Conservation (phyloP, 1,140 invertebrate species). For the Paraescarpia echinospica region DNA sequence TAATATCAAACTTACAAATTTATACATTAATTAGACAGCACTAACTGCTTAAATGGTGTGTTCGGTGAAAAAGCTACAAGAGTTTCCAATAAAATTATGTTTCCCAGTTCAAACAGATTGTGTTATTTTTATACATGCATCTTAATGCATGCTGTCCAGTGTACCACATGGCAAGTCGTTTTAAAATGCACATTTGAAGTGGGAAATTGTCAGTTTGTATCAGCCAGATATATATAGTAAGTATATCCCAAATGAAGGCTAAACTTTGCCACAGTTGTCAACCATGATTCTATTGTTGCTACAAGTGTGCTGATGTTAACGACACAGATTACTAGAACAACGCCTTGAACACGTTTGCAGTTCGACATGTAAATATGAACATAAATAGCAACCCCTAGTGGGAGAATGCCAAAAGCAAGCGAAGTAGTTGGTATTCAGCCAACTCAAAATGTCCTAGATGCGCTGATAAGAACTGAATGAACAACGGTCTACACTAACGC, state of each 20-base stretch:
- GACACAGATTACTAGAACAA: not conserved
- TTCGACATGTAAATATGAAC: not conserved
- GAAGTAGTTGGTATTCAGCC: not conserved
- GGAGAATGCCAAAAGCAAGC: not conserved
- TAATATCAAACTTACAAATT: not conserved
- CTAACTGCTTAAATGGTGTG: not conserved
- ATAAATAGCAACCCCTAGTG: not conserved
- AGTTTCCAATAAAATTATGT: not conserved
- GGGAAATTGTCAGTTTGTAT: not conserved
- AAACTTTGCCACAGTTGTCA: not conserved
- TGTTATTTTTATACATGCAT: not conserved
- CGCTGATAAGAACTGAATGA: not conserved
- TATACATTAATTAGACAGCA: not conserved
- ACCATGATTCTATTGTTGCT: not conserved
- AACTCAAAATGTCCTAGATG: not conserved
- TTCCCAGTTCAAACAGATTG: not conserved
- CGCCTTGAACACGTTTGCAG: not conserved
- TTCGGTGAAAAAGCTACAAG: not conserved
- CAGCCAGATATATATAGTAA: not conserved
- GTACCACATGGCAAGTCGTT: not conserved
- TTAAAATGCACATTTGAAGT: not conserved
- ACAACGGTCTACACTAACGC: not conserved
- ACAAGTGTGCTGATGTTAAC: not conserved
- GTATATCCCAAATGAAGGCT: not conserved
- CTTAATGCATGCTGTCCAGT: not conserved